Base-by-base conservation (phyloP, 2,888 invertebrate species). In the Drosophila neonasuta region DNA sequence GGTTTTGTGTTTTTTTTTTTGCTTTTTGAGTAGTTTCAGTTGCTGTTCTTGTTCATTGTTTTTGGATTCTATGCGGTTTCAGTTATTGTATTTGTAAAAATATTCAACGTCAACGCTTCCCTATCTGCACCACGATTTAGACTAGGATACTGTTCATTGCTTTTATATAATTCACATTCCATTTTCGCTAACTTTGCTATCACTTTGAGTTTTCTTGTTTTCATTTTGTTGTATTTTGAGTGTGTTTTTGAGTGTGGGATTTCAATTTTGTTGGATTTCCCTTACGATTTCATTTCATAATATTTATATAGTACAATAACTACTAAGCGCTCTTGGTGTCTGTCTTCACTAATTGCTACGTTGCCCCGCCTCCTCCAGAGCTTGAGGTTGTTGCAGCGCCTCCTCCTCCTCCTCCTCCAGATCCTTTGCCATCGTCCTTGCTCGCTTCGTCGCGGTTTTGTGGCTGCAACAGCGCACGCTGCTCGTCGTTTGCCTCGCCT, bases 101-200 rank as follows among this genome's bases (percentile, higher is more conserved):
- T 88, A 88, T 75, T 72, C 75, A 77, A 83, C 74, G 76, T 82
- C 80, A 68, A 75, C 61, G 61, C 57, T 58, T 64, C 68, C 34
- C 41, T 41, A 48, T 63, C 71, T 66, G 70, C 71, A 64, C 52
- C 59, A 68, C 78, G 62, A 72, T 71, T 77, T 82, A 87, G 82
- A 85, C 86, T 89, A 88, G 88, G 86, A 86, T 88, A 89, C 82
- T 88, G 88, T 89, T 89, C 88, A 88, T 88, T 88, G 89, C 88
- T 89, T 89, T 88, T 84, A 78, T 76, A 86, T 88, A 86, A 89
- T 89, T 89, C 89, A 89, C 89, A 89, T 89, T 82, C 87, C 86
- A 79, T 87, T 77, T 77, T 86, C 69, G 79, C 87, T 85, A 80
- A 80, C 77, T 80, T 80, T 82, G 78, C 85, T 82, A 88, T 82